Conservation (phyloP, 2,113 vertebrate genomes). For the Regulus satrapa region DNA sequence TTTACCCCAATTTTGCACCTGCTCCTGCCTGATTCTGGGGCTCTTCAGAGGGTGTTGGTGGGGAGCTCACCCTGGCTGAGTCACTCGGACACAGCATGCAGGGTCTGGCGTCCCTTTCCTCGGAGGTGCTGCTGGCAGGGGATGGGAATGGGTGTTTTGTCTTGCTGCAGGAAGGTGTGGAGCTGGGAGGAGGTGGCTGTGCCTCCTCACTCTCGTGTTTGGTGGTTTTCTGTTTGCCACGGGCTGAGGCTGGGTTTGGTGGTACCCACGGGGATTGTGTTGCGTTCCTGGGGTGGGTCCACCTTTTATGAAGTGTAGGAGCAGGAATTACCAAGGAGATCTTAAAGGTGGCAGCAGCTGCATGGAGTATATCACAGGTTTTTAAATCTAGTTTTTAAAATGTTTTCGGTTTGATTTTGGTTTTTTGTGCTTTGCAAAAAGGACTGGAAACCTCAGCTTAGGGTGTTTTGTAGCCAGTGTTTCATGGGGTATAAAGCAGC, state of each 20-base stretch:
- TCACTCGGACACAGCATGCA: fast-evolving
- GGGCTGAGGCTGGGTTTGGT: not conserved
- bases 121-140: not conserved
- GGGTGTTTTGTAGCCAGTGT: not conserved
- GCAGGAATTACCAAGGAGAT: not conserved
- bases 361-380: not conserved
- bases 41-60: not conserved
- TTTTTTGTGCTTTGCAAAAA: not conserved
- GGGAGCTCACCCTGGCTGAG: fast-evolving
- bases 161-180: not conserved
- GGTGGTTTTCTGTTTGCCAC: not conserved
- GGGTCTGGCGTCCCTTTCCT: not conserved
- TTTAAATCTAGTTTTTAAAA: not conserved
- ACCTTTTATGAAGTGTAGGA: not conserved
- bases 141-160: not conserved
- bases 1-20: not conserved
- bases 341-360: slow-evolving; percentile 18
- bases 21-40: not conserved
- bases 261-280: not conserved
- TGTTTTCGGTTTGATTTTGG: not conserved
- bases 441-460: not conserved
- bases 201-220: not conserved
- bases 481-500: not conserved
- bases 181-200: not conserved
- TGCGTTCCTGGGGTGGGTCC: not conserved